phyloP scores from a whole-genome alignment of 2,888 invertebrate genomes.

The Auanema sp. region DNA sequence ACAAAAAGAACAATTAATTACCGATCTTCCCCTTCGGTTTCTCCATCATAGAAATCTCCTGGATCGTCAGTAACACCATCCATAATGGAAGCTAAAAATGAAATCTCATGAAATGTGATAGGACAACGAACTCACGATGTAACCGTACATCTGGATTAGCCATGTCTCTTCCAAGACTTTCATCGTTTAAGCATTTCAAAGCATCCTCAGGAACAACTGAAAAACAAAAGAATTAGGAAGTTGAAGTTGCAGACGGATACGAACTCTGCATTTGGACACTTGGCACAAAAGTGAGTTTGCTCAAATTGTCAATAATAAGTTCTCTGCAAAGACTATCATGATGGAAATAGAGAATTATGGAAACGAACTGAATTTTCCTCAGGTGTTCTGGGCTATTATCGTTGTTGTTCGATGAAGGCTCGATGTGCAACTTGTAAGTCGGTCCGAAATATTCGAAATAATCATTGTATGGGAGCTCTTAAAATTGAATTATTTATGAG shows the following conservation, averaged over 20 bases:
- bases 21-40: conserved; percentile 42
- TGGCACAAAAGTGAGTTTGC: conserved; percentile 48
- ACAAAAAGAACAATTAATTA: not conserved
- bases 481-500: conserved; percentile 1
- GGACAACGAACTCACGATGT: conserved; percentile 32
- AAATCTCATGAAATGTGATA: not conserved
- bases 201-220: conserved; percentile 51
- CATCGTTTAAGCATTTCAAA: conserved; percentile 44
- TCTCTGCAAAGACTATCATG: conserved; percentile 26
- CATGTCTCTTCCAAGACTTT: conserved; percentile 32
- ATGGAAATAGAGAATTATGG: not conserved
- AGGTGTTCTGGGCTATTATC: conserved; percentile 52
- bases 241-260: not conserved
- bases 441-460: conserved; percentile 60
- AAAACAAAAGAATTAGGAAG: conserved; percentile 18
- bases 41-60: conserved; percentile 48
- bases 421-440: conserved; percentile 57
- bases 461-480: conserved; percentile 61
- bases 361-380: conserved; percentile 40
- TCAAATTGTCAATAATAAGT: conserved; percentile 50
- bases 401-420: conserved; percentile 46
- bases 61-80: conserved; percentile 39
- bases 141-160: conserved; percentile 56
- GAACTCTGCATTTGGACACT: conserved; percentile 61
- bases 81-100: conserved; percentile 40